A percentile compares a stretch with the other conserved stretches of the same genome.
Evolutionary conservation across 2,888 invertebrate genomes (phyloP).

Genomic region (Orchesellides sinensis): DNA sequence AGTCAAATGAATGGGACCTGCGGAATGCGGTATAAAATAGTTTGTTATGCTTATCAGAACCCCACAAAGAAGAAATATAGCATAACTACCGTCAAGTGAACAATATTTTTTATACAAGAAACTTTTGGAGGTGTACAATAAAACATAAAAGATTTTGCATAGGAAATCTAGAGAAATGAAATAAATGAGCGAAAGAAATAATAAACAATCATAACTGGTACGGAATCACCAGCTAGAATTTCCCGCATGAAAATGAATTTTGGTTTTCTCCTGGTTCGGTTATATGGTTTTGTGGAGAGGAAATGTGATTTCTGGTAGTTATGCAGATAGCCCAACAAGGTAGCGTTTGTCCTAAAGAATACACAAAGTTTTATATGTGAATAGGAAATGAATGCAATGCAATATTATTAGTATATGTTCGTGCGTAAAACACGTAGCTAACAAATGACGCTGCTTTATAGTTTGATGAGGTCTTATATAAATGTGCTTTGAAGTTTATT

Average conservation of each 20-base stretch:
- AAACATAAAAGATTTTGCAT: background rate
- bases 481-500: no score
- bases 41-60: conserved; percentile 2
- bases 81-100: background rate
- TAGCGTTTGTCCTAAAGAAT: no score
- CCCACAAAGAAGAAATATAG: background rate
- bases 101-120: background rate
- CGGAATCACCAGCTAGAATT: conserved; percentile 18
- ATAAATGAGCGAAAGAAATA: conserved; percentile 23
- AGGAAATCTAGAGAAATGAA: background rate
- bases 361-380: no score
- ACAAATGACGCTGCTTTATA: background rate
- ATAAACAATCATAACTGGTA: conserved; percentile 33
- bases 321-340: no score
- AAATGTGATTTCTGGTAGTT: conserved; percentile 18
- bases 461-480: background rate
- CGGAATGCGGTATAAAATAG: conserved; percentile 13
- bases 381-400: no score
- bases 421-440: no score
- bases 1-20: conserved; percentile 21
- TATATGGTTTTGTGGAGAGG: background rate
- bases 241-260: conserved; percentile 35
- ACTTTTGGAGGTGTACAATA: background rate
- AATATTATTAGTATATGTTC: no score
- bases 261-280: background rate